These are phyloP conservation scores for Raillietiella orientalis DNA, from an alignment of 2,888 invertebrate species.

Conservation along the genomic window DNA sequence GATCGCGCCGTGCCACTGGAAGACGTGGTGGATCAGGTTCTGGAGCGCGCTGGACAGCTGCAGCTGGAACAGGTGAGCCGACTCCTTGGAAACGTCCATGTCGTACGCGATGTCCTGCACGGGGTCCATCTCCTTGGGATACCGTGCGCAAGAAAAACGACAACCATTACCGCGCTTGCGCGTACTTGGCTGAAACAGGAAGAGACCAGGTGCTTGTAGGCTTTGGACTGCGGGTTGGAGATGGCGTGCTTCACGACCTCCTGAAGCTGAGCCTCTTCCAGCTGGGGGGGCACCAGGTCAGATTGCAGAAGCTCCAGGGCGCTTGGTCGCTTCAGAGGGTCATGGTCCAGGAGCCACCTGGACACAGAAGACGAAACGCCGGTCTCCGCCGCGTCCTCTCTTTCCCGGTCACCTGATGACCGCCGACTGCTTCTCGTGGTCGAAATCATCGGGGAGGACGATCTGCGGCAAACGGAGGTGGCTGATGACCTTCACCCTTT, in stretches of 20 bases:
- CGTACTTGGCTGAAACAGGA: conserved; percentile 19
- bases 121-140: too few species aligned
- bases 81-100: conserved; percentile 17
- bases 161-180: too few species aligned
- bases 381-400: too few species aligned
- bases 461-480: conserved; percentile 33
- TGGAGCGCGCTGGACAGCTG: not conserved
- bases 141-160: too few species aligned
- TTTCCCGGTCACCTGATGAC: conserved; percentile 24
- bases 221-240: conserved; percentile 40
- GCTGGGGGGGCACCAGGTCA: conserved; percentile 42
- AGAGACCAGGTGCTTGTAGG: conserved; percentile 32
- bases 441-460: conserved; percentile 31
- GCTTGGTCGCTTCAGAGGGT: conserved; percentile 46
- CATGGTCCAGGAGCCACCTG: conserved; percentile 50
- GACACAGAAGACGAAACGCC: conserved; percentile 10
- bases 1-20: conserved; percentile 42
- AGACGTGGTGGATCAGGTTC: conserved; percentile 12
- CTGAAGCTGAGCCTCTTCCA: conserved; percentile 54
- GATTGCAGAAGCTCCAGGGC: conserved; percentile 51
- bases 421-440: conserved; percentile 20
- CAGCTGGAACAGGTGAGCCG: too few species aligned
- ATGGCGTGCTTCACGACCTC: conserved; percentile 50
- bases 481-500: conserved; percentile 40
- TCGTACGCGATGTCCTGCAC: conserved; percentile 62